Conservation (phyloP, 2,113 vertebrate genomes). For the Hymenochirus boettgeri region DNA sequence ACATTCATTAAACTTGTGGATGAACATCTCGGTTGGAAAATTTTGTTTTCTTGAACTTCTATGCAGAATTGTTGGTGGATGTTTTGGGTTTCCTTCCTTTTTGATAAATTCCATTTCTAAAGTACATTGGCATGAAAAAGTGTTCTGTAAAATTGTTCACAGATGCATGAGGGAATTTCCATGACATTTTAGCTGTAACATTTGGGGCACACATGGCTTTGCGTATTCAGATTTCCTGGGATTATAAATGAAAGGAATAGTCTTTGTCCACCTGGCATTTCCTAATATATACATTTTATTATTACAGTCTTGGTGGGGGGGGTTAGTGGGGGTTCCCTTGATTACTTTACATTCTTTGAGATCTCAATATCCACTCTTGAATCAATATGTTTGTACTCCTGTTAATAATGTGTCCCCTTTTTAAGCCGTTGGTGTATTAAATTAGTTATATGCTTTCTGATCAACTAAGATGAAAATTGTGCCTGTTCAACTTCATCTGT, state of each 20-base stretch:
- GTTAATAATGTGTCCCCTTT: constrained; percentile 20
- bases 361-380: constrained; percentile 21
- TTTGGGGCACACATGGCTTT: constrained; percentile 49
- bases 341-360: constrained; percentile 4
- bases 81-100: constrained; percentile 40
- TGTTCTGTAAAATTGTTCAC: constrained; percentile 45
- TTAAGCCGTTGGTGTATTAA: constrained; percentile 18
- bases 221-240: constrained; percentile 49
- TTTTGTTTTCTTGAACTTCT: constrained; percentile 8
- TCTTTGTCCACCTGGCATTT: constrained; percentile 16
- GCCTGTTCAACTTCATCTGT: constrained; percentile 35
- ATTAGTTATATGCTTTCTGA: constrained; percentile 31
- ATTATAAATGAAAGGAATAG: background rate
- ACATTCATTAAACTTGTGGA: too few species aligned
- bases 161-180: constrained; percentile 49
- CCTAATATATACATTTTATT: constrained; percentile 27
- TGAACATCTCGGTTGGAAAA: constrained; percentile 6
- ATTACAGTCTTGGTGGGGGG: constrained; percentile 10
- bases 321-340: too few species aligned
- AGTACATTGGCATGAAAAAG: constrained; percentile 21
- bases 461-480: constrained; percentile 33
- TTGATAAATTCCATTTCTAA: constrained; percentile 45
- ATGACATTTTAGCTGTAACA: constrained; percentile 46
- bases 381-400: constrained; percentile 6
- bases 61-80: constrained; percentile 36